Percentiles rank a stretch among this genome's conserved stretches.
Conservation (phyloP, 64 coral and sea anemone genomes). For the Platygyra sinensis region DNA sequence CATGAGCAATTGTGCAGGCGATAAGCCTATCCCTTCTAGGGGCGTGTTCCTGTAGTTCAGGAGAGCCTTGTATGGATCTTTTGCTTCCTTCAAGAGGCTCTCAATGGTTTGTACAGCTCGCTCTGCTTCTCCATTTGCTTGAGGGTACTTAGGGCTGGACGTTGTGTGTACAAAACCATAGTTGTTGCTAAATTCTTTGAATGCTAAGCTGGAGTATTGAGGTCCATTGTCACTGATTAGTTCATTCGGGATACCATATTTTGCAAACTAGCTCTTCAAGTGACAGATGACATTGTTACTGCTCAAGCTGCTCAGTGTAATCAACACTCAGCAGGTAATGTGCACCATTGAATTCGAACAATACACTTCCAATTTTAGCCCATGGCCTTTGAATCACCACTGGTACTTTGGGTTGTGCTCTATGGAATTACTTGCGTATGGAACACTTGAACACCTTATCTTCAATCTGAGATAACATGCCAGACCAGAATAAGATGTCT, state of each 20-base stretch:
- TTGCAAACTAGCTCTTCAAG: neutral
- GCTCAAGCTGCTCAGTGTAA: constrained; percentile 10
- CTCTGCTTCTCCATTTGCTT: constrained; percentile 71
- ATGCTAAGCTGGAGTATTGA: constrained; percentile 55
- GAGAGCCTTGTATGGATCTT: too few relatives aligned
- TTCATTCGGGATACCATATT: constrained; percentile 57
- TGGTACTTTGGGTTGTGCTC: constrained; percentile 35
- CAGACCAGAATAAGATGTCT: neutral
- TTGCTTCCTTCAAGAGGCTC: too few relatives aligned
- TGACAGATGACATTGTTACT: too few relatives aligned
- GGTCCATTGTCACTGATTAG: constrained; percentile 66
- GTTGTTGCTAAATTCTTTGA: constrained; percentile 20
- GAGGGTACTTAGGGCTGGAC: constrained; percentile 43
- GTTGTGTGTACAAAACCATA: constrained; percentile 62
- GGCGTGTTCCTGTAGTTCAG: too few relatives aligned
- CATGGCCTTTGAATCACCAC: constrained; percentile 35
- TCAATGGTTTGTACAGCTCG: too few relatives aligned
- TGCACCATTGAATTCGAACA: constrained; percentile 35
- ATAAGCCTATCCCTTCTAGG: constrained; percentile 45
- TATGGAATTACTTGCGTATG: neutral
- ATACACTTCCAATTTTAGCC: constrained; percentile 60
- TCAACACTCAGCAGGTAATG: constrained; percentile 57
- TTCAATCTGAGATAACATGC: too few relatives aligned
- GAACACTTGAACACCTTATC: too few relatives aligned
- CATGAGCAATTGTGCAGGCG: constrained; percentile 61